phyloP scores from a whole-genome alignment of 2,113 vertebrate species.

The Sialia sialis region DNA sequence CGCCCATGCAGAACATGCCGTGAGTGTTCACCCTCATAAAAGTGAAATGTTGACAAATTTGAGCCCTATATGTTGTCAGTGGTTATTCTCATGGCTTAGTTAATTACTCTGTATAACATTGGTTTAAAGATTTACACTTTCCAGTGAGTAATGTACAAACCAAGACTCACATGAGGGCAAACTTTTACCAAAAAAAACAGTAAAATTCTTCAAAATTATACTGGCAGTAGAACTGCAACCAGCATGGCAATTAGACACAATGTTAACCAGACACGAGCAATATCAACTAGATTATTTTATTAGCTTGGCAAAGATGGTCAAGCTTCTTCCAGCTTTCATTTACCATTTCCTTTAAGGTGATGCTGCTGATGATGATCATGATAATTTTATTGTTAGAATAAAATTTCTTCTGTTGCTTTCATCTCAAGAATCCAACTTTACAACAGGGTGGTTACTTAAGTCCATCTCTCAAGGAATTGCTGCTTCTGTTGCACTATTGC shows the following conservation, averaged over 20 bases:
- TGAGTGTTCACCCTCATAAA: background rate
- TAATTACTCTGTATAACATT: background rate
- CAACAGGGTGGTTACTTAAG: background rate
- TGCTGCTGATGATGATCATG: background rate
- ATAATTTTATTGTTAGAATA: background rate
- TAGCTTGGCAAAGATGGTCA: background rate
- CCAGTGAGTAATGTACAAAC: background rate
- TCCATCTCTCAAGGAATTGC: background rate
- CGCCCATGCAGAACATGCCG: background rate
- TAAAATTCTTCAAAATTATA: background rate
- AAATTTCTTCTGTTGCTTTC: background rate
- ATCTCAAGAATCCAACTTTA: background rate
- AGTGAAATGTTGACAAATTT: background rate
- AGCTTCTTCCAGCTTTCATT: background rate
- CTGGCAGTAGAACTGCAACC: background rate
- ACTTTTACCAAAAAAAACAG: background rate
- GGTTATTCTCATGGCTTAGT: background rate
- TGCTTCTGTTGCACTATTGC: background rate
- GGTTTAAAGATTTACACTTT: background rate
- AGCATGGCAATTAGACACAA: background rate
- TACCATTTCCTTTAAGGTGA: background rate
- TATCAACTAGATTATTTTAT: background rate
- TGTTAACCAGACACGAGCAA: background rate
- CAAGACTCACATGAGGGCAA: background rate
- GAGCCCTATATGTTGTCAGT: background rate